These are phyloP conservation scores for Drosophila ochracea DNA, from an alignment of 2,888 invertebrate species.

Conservation along the genomic window DNA sequence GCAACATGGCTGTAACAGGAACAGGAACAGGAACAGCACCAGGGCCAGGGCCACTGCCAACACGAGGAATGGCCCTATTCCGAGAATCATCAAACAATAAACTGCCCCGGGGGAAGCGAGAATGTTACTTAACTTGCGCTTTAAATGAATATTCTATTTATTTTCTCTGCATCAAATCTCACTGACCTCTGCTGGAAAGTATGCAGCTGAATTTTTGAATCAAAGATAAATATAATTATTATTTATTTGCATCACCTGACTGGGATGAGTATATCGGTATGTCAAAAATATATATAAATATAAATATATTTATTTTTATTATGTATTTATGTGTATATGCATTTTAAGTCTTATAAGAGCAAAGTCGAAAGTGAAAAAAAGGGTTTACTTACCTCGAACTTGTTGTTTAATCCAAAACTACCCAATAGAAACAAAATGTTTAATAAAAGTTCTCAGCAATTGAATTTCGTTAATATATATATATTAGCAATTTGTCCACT, in stretches of 20 bases:
- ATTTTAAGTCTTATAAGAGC: background rate
- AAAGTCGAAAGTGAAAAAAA: background rate
- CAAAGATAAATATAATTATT: background rate
- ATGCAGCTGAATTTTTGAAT: constrained; percentile 30
- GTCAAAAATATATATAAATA: background rate
- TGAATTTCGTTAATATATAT: constrained; percentile 68
- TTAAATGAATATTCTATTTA: constrained; percentile 64
- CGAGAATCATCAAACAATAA: constrained; percentile 50
- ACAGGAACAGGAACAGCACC: constrained; percentile 2
- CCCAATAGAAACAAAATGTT: background rate
- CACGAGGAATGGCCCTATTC: background rate
- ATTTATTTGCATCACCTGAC: background rate
- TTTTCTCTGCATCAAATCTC: constrained; percentile 1
- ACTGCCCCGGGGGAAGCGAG: constrained; percentile 31
- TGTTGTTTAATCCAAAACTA: background rate
- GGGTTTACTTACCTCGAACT: constrained; percentile 13
- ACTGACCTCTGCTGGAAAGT: constrained; percentile 22
- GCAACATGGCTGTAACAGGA: background rate
- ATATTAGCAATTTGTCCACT: constrained; percentile 76
- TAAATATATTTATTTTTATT: background rate
- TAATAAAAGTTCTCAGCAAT: constrained; percentile 22
- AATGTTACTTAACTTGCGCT: constrained; percentile 63
- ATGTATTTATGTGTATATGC: background rate
- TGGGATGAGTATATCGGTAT: background rate
- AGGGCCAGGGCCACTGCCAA: too few species aligned